phyloP scores from a whole-genome alignment of 2,797 vertebrate species.

The Enteromius unitaeniatus region DNA sequence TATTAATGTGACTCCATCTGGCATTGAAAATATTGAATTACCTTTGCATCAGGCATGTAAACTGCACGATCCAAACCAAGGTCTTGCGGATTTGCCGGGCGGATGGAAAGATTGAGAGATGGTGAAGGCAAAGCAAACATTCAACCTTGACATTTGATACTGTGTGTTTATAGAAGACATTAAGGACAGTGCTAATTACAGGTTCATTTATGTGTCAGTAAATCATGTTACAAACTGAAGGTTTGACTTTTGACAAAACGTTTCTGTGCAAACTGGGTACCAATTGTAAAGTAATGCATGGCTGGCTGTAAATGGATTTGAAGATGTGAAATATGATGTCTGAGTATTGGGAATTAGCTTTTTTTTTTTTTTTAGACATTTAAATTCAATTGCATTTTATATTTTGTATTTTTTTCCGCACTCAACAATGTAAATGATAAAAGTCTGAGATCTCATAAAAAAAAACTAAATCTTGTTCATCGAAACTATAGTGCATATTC shows the following conservation, averaged over 20 bases:
- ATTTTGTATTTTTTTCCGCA: conserved; percentile 2
- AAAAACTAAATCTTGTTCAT: conserved; percentile 63
- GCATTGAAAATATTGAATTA: conserved; percentile 51
- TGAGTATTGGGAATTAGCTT: too few species aligned
- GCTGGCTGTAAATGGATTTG: too few species aligned
- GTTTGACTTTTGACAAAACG: too few species aligned
- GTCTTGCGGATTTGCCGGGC: conserved; percentile 64
- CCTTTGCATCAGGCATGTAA: conserved; percentile 42
- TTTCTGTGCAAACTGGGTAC: too few species aligned
- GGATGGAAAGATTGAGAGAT: conserved; percentile 64
- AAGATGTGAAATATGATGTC: too few species aligned
- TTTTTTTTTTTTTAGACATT: too few species aligned
- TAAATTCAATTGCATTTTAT: too few species aligned
- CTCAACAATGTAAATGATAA: conserved; percentile 5
- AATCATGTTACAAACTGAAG: conserved; percentile 16
- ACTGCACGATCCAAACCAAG: conserved; percentile 75
- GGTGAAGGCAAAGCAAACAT: conserved; percentile 63
- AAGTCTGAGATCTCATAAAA: conserved; percentile 63
- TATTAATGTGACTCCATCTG: conserved; percentile 56
- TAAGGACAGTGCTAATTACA: conserved; percentile 39
- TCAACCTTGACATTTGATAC: conserved; percentile 73
- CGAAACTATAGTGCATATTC: conserved; percentile 56
- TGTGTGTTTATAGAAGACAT: conserved; percentile 55
- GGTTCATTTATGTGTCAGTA: not conserved
- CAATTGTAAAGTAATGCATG: too few species aligned